Base-by-base conservation (phyloP, 2,888 invertebrate genomes). In the Heteromurus nitidus region DNA sequence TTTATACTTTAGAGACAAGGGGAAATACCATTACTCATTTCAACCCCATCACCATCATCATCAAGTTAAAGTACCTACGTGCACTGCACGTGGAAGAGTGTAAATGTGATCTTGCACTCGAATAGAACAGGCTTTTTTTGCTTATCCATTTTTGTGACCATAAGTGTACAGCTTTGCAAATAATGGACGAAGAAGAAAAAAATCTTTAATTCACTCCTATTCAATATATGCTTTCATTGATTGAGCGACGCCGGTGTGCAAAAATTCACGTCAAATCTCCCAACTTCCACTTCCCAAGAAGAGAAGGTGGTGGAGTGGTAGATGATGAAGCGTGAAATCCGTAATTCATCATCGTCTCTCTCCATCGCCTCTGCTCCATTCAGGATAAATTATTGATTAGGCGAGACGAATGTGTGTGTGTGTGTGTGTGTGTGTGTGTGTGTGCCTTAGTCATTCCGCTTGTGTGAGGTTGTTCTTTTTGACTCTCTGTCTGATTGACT, bases 311-410 rank as follows among this genome's bases (percentile, higher is more conserved):
- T 30, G 2, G 9, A 58, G 24, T 3, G 58, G 55, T 16, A 36
- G 31, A 70, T 65, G 72, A 72, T 65, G 65, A 79, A 70, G 79
- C 72, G 72, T 79, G 70, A 79, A 79, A 79, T 79, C 72, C 69
- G 65, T 67, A 72, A 79, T 79, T 58, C 72, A 72, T 79, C 79
- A 72, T 72, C 65, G 62, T 28, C 79, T 64, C 47, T 28, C 62
- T 72, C 13, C 55, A 65, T 50, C 50, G 68, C 36, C n/a, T n/a
- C n/a, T n/a, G n/a, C 28, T 60, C 58, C 30, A 75, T 60, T 36
- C 36, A 76, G 70, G 47, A 76, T 76, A 44, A 60, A 70, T 69
- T 79, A 77, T 60, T 79, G 79, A 79, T 79, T 79, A 47, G 16
- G 42, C 70, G 42, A 42, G 36, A 55, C 36, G 20, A 30, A 69